Conservation (phyloP, 2,888 invertebrate species). For the Hydropsyche betteni region DNA sequence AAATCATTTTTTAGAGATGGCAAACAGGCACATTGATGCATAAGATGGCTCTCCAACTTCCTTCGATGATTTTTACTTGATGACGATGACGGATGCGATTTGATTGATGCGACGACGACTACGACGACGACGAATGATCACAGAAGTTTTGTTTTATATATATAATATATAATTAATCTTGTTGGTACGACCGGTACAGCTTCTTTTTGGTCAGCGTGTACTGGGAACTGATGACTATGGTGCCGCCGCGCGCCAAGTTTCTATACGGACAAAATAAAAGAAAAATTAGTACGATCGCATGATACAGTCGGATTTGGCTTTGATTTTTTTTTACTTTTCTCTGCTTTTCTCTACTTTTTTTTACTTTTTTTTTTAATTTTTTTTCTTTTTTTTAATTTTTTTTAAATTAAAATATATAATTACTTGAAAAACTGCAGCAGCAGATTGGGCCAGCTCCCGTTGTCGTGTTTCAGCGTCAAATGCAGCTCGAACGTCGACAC, state of each 20-base stretch:
- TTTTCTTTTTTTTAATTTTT: background rate
- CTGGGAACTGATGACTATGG: conserved; percentile 88
- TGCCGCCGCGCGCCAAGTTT: conserved; percentile 85
- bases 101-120: conserved; percentile 33
- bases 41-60: conserved; percentile 16
- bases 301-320: background rate
- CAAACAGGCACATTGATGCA: conserved; percentile 29
- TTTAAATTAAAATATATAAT: conserved; percentile 60
- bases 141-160: conserved; percentile 26
- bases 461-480: conserved; percentile 86
- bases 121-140: conserved; percentile 38
- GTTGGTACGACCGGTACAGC: conserved; percentile 81
- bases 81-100: background rate
- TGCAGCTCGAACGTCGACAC: conserved; percentile 92
- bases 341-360: too few species aligned
- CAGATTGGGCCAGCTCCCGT: conserved; percentile 85
- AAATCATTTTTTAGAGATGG: conserved; percentile 2
- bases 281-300: conserved; percentile 19
- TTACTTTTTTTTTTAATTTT: too few species aligned
- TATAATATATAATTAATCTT: conserved; percentile 55
- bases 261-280: conserved; percentile 62
- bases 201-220: conserved; percentile 92
- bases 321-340: too few species aligned
- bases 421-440: conserved; percentile 91
- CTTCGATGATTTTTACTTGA: conserved; percentile 7